Percentiles rank a stretch among this genome's conserved stretches.
These are phyloP conservation scores for Stratiomys singularior DNA, from an alignment of 2,888 invertebrate genomes.

Conservation along the genomic window DNA sequence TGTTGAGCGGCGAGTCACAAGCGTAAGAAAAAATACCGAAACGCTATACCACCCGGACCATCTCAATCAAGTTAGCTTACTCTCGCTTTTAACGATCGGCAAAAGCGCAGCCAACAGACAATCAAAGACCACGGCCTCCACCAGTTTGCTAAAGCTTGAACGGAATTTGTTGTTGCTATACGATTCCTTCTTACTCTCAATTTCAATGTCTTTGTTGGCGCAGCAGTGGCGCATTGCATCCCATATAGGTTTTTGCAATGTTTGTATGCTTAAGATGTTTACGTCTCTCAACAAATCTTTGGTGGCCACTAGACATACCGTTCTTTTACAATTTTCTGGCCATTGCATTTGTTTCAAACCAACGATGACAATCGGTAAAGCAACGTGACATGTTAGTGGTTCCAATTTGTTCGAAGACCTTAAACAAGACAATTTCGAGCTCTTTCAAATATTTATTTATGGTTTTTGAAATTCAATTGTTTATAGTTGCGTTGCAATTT, in stretches of 20 bases:
- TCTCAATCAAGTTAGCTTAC: background rate
- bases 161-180: background rate
- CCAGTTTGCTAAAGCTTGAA: background rate
- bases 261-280: conserved; percentile 14
- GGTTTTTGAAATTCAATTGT: too few relatives aligned
- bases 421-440: too few relatives aligned
- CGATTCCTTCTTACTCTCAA: conserved; percentile 20
- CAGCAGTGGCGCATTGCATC: background rate
- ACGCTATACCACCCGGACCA: background rate
- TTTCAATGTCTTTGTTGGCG: background rate
- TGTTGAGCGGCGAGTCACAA: background rate
- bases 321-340: background rate
- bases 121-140: background rate
- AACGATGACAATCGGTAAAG: background rate
- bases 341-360: background rate
- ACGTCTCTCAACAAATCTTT: background rate
- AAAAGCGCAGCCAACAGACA: background rate
- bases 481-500: too few relatives aligned
- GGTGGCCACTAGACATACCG: conserved; percentile 6
- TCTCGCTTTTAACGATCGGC: conserved; percentile 1
- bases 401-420: too few relatives aligned
- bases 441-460: too few relatives aligned
- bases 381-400: background rate
- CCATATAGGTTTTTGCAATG: conserved; percentile 8
- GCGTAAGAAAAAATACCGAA: background rate